Conservation (phyloP, 2,113 vertebrate genomes). For the Crotalus horridus region DNA sequence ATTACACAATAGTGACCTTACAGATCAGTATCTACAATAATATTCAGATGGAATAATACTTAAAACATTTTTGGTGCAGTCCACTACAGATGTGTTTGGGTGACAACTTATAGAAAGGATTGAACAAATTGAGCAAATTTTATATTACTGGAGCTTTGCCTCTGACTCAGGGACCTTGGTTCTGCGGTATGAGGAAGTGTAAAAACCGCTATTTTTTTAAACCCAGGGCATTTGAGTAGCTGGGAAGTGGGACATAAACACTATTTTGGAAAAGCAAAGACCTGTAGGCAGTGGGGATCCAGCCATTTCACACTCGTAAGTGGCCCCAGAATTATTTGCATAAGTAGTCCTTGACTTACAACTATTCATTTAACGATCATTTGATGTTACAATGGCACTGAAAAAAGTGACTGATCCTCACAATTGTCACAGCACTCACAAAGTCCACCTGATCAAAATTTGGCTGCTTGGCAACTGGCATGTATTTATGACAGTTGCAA, state of each 20-base stretch:
- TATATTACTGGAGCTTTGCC: background rate
- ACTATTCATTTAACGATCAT: background rate
- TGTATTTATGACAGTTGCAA: background rate
- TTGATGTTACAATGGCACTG: background rate
- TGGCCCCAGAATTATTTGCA: background rate
- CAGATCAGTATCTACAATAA: background rate
- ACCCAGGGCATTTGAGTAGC: background rate
- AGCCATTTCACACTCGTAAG: background rate
- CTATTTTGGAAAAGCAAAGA: background rate
- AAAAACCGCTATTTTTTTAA: background rate
- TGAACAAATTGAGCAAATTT: background rate
- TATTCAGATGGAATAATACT: background rate
- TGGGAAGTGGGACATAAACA: background rate
- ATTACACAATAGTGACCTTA: background rate
- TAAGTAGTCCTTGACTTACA: background rate
- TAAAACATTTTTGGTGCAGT: background rate
- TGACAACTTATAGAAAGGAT: background rate
- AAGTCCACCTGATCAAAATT: background rate
- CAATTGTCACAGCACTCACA: background rate
- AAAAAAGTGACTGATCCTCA: background rate
- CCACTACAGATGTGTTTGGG: background rate
- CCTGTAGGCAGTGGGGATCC: background rate
- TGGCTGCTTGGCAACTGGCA: background rate
- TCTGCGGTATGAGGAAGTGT: background rate
- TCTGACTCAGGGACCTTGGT: background rate